Percentiles rank a stretch among this genome's conserved stretches.
phyloP scores from a whole-genome alignment of 2,113 vertebrate species.

The Chlorodrepanis virens region DNA sequence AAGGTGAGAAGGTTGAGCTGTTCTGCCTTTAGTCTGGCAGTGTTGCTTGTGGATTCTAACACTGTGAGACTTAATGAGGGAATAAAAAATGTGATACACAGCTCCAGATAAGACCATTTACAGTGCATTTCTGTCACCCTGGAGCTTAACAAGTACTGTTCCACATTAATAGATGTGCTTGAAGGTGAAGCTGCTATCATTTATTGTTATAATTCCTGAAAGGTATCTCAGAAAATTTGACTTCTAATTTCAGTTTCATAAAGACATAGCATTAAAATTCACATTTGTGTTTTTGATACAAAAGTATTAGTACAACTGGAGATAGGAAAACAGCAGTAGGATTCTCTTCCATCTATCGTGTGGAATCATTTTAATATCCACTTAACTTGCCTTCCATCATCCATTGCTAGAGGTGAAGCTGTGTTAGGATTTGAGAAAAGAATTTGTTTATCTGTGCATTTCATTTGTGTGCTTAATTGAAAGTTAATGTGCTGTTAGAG shows the following conservation, averaged over 20 bases:
- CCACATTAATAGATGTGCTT: not conserved
- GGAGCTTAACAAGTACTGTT: not conserved
- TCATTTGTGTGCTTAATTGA: not conserved
- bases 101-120: not conserved
- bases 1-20: not conserved
- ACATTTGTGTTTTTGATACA: not conserved
- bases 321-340: not conserved
- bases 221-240: not conserved
- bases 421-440: not conserved
- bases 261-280: not conserved
- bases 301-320: not conserved
- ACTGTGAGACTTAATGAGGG: not conserved
- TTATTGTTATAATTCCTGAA: not conserved
- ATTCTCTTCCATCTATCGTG: not conserved
- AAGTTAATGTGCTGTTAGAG: not conserved
- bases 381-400: not conserved
- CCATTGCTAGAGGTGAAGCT: not conserved
- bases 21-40: not conserved
- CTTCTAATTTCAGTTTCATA: slow-evolving; percentile 6
- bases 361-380: not conserved
- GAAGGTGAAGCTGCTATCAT: not conserved
- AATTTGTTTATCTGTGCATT: not conserved
- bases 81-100: not conserved
- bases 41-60: not conserved
- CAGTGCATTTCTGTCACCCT: not conserved